phyloP scores from a whole-genome alignment of 2,113 vertebrate species.

The Menura novaehollandiae region DNA sequence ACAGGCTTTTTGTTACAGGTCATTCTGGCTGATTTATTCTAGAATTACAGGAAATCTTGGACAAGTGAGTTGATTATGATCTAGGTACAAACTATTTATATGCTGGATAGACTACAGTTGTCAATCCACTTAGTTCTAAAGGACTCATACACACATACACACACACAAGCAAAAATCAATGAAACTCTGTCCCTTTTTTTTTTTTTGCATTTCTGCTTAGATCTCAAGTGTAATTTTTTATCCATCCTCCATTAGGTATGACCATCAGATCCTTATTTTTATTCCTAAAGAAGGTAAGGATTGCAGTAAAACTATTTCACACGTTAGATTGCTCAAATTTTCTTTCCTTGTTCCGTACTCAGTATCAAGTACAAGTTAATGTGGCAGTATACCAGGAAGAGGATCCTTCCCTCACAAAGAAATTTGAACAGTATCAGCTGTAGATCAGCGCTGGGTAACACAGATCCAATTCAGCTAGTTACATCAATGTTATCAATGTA shows the following conservation, averaged over 20 bases:
- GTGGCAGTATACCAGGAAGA: neutral
- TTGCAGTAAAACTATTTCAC: neutral
- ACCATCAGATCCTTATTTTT: neutral
- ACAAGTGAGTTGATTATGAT: neutral
- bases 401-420: neutral
- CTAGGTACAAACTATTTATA: neutral
- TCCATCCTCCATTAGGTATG: neutral
- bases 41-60: neutral
- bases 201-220: neutral
- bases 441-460: neutral
- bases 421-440: neutral
- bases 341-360: neutral
- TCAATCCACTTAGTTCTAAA: neutral
- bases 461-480: neutral
- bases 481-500: neutral
- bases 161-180: neutral
- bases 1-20: neutral
- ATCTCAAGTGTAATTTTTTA: neutral
- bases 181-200: neutral
- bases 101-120: neutral
- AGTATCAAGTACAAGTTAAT: neutral
- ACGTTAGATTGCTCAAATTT: neutral
- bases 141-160: accelerated
- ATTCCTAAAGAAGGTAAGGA: neutral
- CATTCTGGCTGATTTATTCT: neutral